Percentiles rank a stretch among this genome's conserved stretches.
Conservation (phyloP, 1,140 invertebrate species). For the Bombus impatiens region DNA sequence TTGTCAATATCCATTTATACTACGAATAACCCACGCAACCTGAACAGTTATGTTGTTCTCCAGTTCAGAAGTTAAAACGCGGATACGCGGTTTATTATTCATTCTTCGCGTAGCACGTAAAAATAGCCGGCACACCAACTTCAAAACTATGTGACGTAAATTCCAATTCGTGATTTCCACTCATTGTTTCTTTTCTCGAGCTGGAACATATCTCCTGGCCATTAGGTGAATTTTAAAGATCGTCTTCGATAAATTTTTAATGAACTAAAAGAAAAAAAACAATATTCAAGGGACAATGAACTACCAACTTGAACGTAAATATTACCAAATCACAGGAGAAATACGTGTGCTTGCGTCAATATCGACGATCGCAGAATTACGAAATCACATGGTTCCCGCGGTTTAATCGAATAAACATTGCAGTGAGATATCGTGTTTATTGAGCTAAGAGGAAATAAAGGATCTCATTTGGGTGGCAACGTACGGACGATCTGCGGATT, state of each 20-base stretch:
- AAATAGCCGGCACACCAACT: conserved; percentile 28
- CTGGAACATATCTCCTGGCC: neutral
- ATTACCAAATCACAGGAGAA: neutral
- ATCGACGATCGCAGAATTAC: neutral
- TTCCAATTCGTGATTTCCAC: conserved; percentile 15
- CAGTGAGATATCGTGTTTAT: neutral
- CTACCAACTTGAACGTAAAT: neutral
- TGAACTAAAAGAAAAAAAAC: too few relatives aligned
- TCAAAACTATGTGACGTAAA: conserved; percentile 34
- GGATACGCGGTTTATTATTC: conserved; percentile 21
- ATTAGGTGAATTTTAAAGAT: neutral
- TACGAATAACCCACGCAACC: conserved; percentile 18
- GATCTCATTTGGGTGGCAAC: neutral
- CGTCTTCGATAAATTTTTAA: neutral
- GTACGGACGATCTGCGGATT: conserved; percentile 34
- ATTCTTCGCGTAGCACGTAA: conserved; percentile 13
- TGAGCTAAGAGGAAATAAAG: neutral
- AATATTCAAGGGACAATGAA: too few relatives aligned
- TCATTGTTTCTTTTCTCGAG: neutral
- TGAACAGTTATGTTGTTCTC: neutral
- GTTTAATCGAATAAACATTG: neutral
- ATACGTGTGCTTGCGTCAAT: neutral
- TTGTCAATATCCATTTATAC: conserved; percentile 55
- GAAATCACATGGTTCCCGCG: neutral
- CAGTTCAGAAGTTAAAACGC: neutral